phyloP scores from a whole-genome alignment of 2,797 vertebrate genomes.

The Trichosurus vulpecula region DNA sequence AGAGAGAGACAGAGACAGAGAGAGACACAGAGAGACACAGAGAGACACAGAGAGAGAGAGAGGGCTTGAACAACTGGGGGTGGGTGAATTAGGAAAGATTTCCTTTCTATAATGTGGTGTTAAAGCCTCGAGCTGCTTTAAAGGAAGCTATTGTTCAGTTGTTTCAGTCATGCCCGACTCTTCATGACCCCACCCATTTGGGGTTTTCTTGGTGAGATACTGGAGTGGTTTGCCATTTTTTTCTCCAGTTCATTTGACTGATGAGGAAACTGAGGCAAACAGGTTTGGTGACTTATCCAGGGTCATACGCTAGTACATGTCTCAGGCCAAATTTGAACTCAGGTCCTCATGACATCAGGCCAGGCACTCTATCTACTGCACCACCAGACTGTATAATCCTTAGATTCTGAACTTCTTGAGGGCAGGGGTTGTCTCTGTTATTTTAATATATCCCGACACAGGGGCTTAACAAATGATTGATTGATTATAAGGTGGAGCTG shows the following conservation, averaged over 20 bases:
- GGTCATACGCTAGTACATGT: neutral
- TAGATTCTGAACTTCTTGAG: neutral
- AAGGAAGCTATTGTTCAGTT: neutral
- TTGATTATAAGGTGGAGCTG: neutral
- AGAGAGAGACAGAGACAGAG: too few species aligned
- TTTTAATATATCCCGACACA: neutral
- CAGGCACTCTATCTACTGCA: neutral
- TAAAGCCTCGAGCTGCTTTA: neutral
- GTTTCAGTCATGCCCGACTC: too few species aligned
- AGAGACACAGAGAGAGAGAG: neutral
- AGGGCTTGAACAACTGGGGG: neutral
- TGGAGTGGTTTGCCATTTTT: neutral
- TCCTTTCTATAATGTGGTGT: neutral
- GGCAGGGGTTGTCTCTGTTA: neutral
- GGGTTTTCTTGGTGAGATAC: too few species aligned
- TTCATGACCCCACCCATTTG: too few species aligned
- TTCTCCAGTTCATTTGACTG: neutral
- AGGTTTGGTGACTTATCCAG: neutral
- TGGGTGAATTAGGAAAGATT: neutral
- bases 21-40: too few species aligned
- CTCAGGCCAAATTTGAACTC: neutral
- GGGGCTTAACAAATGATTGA: too few species aligned
- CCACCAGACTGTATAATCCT: neutral
- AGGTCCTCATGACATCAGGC: neutral
- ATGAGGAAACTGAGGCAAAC: neutral